Percentiles rank a stretch among this genome's conserved stretches.
Conservation (phyloP, 2,797 vertebrate species). For the Thamnophis elegans region DNA sequence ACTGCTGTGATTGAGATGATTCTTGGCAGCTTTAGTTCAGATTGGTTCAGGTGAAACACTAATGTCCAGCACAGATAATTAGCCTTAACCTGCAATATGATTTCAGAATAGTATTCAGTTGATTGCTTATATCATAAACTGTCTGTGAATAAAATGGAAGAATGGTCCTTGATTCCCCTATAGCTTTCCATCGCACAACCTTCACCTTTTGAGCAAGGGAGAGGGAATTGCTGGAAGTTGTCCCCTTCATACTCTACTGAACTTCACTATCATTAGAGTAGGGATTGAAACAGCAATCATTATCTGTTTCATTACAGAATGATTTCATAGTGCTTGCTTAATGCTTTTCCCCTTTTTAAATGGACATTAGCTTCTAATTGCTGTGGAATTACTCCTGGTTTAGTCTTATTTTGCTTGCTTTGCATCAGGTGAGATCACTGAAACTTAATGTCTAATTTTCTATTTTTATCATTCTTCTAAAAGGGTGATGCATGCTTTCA, state of each 20-base stretch:
- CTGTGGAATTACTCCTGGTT: background rate
- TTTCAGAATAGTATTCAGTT: background rate
- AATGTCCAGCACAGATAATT: background rate
- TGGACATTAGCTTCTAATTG: conserved; percentile 17
- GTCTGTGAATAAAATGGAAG: background rate
- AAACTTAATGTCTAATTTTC: conserved; percentile 44
- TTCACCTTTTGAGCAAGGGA: background rate
- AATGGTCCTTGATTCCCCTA: background rate
- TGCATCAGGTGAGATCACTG: conserved; percentile 15
- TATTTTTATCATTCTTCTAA: conserved; percentile 3
- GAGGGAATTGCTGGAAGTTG: background rate
- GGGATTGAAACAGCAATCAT: background rate
- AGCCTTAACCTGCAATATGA: background rate
- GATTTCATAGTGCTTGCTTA: background rate
- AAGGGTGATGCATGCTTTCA: conserved; percentile 21
- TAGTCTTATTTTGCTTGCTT: background rate
- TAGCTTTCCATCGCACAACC: too few relatives aligned
- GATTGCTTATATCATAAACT: background rate
- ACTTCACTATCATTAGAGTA: background rate
- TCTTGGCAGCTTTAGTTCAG: background rate
- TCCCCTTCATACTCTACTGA: background rate
- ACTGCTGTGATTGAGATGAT: background rate
- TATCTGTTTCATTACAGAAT: background rate
- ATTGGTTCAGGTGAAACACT: background rate
- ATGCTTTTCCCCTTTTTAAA: background rate